phyloP scores from a whole-genome alignment of 2,888 invertebrate species.

The Troides helena region DNA sequence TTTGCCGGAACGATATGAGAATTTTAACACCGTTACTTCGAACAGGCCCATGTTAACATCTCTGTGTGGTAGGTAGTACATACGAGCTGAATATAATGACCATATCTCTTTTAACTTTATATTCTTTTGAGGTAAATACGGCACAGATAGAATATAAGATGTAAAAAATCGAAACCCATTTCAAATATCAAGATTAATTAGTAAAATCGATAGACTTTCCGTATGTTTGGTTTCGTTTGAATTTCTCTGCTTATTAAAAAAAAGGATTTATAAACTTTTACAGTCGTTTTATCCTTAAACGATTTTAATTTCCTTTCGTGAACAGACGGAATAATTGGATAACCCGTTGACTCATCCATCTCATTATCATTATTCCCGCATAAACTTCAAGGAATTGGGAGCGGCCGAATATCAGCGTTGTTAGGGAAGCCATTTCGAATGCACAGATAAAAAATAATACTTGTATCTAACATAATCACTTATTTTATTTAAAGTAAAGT shows the following conservation, averaged over 20 bases:
- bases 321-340: background rate
- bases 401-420: background rate
- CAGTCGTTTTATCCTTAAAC: background rate
- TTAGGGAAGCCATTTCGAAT: background rate
- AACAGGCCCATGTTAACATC: constrained; percentile 23
- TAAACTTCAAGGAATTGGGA: background rate
- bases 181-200: too few relatives aligned
- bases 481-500: too few relatives aligned
- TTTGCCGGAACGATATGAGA: constrained; percentile 40
- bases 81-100: background rate
- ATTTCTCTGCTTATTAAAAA: too few relatives aligned
- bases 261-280: too few relatives aligned
- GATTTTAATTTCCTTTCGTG: background rate
- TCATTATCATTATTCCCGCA: constrained; percentile 3
- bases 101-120: background rate
- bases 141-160: too few relatives aligned
- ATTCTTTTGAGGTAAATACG: too few relatives aligned
- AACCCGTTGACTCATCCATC: background rate
- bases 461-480: too few relatives aligned
- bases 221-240: too few relatives aligned
- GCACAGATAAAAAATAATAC: background rate
- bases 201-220: too few relatives aligned
- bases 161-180: too few relatives aligned
- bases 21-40: constrained; percentile 33
- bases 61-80: background rate